Evolutionary conservation across 1,140 invertebrate species (phyloP), one percentile per base, ranked within the genome.

Genomic region (Bombus pyrosoma): DNA sequence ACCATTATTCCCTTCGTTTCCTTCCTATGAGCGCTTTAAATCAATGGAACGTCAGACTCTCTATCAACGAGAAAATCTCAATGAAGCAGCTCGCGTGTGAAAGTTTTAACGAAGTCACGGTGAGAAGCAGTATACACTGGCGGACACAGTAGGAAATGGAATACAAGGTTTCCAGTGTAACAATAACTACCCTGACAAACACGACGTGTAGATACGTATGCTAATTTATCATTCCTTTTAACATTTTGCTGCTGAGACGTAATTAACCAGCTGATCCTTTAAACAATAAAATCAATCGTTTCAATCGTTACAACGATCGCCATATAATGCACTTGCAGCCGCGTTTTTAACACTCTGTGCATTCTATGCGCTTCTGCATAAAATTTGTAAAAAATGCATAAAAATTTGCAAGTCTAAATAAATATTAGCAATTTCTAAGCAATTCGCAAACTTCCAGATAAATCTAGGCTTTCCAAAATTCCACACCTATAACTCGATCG

Each of bases 51-150:
- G 71, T 73, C 37, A 32, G 71, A 0, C 43, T 34, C 47, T 53
- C 43, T 75, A 75, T 57, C 74, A 28, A 59, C 53, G 47, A 76
- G 74, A 76, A 76, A 76, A 76, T 57, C 74, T 76, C 22, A 57
- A 76, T 76, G 34, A 76, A 75, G 32, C 43, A 76, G 74, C 47
- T 76, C 32, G 47, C 47, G 74, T 76, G 47, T 76, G 74, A 76
- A 76, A 76, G 32, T 76, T 76, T 76, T 57, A 53, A 76, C 74
- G 9, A 76, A 76, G 47, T 76, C 47, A 76, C 47, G 74, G 34
- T 57, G 47, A 76, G 73, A 75, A 53, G 28, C 73, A 37, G 32
- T 34, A 18, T 41, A n/a, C 6, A 41, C 39, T 47, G 41, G 37
- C 22, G 41, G n/a, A 25, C 72, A 53, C 43, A 74, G n/a, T 75